These are phyloP conservation scores for Catharus fuscescens DNA, from an alignment of 2,113 vertebrate species.

Conservation along the genomic window DNA sequence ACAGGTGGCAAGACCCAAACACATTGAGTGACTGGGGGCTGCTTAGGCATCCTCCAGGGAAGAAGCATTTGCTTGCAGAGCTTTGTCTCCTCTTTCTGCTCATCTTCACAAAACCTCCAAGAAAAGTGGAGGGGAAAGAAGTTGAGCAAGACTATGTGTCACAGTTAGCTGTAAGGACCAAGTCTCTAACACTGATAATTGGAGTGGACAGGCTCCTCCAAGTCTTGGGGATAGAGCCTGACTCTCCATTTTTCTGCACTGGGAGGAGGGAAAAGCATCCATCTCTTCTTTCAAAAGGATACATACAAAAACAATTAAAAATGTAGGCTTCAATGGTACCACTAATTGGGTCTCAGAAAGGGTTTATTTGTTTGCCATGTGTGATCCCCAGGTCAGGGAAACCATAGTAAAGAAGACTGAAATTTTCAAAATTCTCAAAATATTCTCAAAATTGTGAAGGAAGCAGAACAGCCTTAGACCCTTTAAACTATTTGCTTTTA, in stretches of 20 bases:
- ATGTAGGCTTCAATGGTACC: background rate
- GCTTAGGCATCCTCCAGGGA: background rate
- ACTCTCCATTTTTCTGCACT: background rate
- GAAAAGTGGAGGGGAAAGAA: background rate
- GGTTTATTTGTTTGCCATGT: background rate
- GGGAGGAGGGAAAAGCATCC: background rate
- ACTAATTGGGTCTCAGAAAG: background rate
- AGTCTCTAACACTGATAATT: background rate
- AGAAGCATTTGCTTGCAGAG: background rate
- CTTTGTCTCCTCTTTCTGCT: background rate
- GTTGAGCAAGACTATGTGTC: background rate
- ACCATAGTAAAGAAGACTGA: background rate
- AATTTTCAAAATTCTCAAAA: background rate
- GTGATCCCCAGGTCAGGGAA: background rate
- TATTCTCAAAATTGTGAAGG: background rate
- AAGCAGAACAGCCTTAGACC: background rate
- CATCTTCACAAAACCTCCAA: background rate
- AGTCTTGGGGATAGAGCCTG: background rate
- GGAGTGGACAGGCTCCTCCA: background rate
- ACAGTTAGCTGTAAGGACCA: background rate
- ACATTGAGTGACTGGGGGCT: background rate
- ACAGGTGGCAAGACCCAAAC: background rate
- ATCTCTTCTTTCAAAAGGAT: background rate
- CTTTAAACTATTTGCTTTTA: slow-evolving; percentile 38
- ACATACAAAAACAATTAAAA: background rate